These are phyloP conservation scores for Leucoma salicis DNA, from an alignment of 2,888 invertebrate species.

Conservation along the genomic window DNA sequence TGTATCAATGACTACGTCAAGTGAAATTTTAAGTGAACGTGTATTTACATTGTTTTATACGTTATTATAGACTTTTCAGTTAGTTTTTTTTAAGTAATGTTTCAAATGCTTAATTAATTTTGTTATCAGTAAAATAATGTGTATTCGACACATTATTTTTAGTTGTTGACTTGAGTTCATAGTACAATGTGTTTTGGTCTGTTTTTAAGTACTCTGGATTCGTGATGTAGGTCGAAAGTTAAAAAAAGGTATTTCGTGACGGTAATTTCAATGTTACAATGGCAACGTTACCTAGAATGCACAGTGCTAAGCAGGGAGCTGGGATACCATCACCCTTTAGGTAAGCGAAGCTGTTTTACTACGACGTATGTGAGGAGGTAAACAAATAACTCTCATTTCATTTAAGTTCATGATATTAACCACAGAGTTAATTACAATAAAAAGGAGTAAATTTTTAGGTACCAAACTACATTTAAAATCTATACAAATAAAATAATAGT, in stretches of 20 bases:
- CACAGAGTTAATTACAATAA: too few species aligned
- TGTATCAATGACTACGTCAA: conserved; percentile 42
- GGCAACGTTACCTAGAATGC: conserved; percentile 75
- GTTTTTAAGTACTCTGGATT: conserved; percentile 15
- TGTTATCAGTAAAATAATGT: conserved; percentile 35
- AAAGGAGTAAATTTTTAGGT: too few species aligned
- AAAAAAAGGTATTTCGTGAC: conserved; percentile 25
- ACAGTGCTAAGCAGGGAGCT: conserved; percentile 62
- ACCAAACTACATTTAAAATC: too few species aligned
- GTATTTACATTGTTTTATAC: conserved; percentile 37
- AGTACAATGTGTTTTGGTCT: conserved; percentile 33
- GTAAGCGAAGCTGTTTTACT: conserved; percentile 38
- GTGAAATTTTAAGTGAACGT: conserved; percentile 39
- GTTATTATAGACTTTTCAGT: conserved; percentile 4
- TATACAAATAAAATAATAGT: too few species aligned
- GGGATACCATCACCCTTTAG: conserved; percentile 67
- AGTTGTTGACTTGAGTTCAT: conserved; percentile 31
- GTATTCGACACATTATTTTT: conserved; percentile 22
- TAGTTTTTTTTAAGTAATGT: conserved; percentile 9
- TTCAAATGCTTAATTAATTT: conserved; percentile 8
- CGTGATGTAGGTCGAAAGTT: conserved; percentile 22
- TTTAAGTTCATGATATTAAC: too few species aligned
- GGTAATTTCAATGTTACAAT: conserved; percentile 41
- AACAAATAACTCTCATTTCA: too few species aligned
- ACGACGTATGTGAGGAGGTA: not conserved